phyloP scores from a whole-genome alignment of 2,113 vertebrate genomes.

The Sinocyclocheilus anshuiensis region DNA sequence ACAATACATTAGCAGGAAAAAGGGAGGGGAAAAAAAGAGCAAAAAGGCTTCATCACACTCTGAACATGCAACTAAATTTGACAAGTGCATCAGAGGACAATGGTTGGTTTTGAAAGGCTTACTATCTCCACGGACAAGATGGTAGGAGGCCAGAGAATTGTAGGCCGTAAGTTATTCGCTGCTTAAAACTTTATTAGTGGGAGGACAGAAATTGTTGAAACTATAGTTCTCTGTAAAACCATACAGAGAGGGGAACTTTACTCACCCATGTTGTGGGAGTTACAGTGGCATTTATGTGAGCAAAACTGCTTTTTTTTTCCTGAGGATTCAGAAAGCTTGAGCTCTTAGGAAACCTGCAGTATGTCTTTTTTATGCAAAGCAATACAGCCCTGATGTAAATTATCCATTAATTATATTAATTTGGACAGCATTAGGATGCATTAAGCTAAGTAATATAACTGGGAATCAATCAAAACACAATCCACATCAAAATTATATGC shows the following conservation, averaged over 20 bases:
- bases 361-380: slow-evolving; percentile 8
- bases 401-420: not conserved
- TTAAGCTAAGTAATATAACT: not conserved
- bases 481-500: not conserved
- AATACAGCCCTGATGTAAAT: not conserved
- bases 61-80: slow-evolving; percentile 34
- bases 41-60: slow-evolving; percentile 17
- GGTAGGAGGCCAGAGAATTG: slow-evolving; percentile 18
- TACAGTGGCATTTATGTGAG: not conserved
- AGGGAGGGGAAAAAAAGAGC: not conserved
- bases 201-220: not conserved
- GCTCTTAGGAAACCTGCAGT: not conserved
- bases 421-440: not conserved
- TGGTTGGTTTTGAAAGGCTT: slow-evolving; percentile 30
- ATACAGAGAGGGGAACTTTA: not conserved
- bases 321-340: not conserved
- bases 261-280: not conserved
- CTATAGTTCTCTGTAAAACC: not conserved
- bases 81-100: slow-evolving; percentile 39
- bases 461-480: not conserved
- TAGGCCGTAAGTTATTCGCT: slow-evolving; percentile 1
- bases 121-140: slow-evolving; percentile 29
- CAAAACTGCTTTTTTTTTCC: not conserved
- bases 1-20: slow-evolving; percentile 10
- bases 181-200: slow-evolving; percentile 31